Base-by-base conservation (phyloP, 2,888 invertebrate species). In the Orthonevra nobilis region DNA sequence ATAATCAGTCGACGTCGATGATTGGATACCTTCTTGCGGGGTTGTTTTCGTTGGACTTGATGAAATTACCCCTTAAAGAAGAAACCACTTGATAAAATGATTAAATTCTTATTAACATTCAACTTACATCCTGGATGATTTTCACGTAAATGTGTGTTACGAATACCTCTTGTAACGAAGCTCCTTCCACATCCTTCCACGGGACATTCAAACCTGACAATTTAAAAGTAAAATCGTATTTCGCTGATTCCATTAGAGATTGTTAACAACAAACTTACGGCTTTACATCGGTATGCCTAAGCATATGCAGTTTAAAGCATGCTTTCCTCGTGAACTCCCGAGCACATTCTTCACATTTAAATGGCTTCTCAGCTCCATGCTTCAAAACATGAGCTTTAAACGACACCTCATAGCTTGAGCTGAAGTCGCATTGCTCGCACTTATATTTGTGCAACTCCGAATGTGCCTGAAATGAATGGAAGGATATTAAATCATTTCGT, bases 291-390 rank as follows among this genome's bases (percentile, higher is more conserved):
- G 82, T 60, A 70, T 86, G 86, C 0, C 87, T 84, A 34, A 84
- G 84, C n/a, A 85, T 44, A 64, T 88, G 88, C 7, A 84, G 70
- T 30, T 81, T 82, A 2, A 86, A 64, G 0, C 85, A 84, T 32
- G 85, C 83, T 12, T 85, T 85, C 0, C 88, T 84, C 1, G 86
- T 85, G 66, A 88, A 88, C 2, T 82, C 75, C 64, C 83, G 86
- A 0, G 81, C 50, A 64, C 88, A 88, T n/a, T 82, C 23, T 10
- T 82, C 81, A 68, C 88, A 88, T 48, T 85, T 83, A 50, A 83
- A 86, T 1, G 84, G 85, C 1, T 85, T 84, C 1, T 85, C 82
- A 20, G 86, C 81, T 2, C 64, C 83, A 30, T 88, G 88, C 52
- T 84, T 84, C 1, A 85, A 75, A 12, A 86, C 60, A 66, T 88